Evolutionary conservation across 2,113 vertebrate genomes (phyloP).

Genomic region (Leptodactylus fuscus): DNA sequence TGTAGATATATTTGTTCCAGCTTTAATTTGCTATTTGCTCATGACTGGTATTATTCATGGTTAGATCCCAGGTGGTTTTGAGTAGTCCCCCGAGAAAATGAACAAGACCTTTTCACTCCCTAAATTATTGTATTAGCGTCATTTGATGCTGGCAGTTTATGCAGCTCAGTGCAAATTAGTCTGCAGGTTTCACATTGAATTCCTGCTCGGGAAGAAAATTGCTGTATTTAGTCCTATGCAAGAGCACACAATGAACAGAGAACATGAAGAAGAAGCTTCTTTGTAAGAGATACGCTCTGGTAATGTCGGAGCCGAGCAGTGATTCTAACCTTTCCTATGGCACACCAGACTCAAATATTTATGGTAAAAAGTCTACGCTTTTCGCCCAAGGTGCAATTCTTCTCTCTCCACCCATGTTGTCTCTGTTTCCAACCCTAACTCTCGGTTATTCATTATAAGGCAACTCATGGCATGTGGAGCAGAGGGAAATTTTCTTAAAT

Average conservation of each 20-base stretch:
- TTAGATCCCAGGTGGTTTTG: constrained; percentile 48
- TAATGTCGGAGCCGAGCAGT: background rate
- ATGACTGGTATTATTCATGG: constrained; percentile 56
- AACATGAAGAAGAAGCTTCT: constrained; percentile 20
- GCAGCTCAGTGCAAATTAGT: constrained; percentile 49
- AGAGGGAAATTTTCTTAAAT: no score
- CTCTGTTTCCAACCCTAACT: no score
- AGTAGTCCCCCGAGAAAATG: constrained; percentile 48
- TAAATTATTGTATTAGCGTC: constrained; percentile 54
- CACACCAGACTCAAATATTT: no score
- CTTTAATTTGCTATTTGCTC: constrained; percentile 55
- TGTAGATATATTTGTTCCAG: constrained; percentile 50
- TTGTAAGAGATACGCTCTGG: constrained; percentile 17
- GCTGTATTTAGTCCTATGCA: constrained; percentile 27
- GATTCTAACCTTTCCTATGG: background rate
- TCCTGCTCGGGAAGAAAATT: constrained; percentile 46
- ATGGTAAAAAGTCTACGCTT: no score
- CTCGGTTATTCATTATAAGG: no score
- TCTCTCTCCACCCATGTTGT: no score
- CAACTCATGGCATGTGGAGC: no score
- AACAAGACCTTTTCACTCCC: constrained; percentile 51
- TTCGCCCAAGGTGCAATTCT: no score
- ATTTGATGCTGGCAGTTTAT: constrained; percentile 53
- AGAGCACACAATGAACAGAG: constrained; percentile 26
- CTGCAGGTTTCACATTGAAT: constrained; percentile 37